Conservation (phyloP, 1,140 invertebrate species). For the Phenacoccus solenopsis region DNA sequence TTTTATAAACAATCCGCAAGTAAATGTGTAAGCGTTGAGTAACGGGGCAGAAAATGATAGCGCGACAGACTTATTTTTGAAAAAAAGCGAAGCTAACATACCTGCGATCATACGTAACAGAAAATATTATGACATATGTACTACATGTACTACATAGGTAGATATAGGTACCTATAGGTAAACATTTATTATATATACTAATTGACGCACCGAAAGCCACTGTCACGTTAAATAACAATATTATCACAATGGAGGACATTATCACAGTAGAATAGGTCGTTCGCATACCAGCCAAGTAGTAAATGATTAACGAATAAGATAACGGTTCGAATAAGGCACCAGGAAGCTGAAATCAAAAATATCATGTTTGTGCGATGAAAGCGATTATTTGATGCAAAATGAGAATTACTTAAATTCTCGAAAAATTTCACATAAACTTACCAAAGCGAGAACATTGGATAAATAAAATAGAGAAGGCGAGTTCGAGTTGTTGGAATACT, state of each 20-base stretch:
- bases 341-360: conserved; percentile 4
- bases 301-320: not conserved
- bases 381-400: not conserved
- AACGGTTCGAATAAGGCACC: not conserved
- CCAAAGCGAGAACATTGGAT: conserved; percentile 58
- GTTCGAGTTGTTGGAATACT: conserved; percentile 64
- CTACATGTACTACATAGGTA: too few species aligned
- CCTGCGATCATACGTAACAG: not conserved
- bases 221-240: not conserved
- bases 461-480: conserved; percentile 57
- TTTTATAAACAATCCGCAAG: not conserved
- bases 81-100: not conserved
- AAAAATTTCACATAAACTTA: conserved; percentile 37
- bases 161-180: too few species aligned
- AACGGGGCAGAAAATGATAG: not conserved
- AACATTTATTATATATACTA: too few species aligned
- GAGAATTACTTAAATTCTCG: not conserved
- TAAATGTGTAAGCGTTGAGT: not conserved
- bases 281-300: not conserved
- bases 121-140: too few species aligned
- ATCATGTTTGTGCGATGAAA: not conserved
- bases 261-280: not conserved
- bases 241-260: not conserved
- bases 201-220: not conserved
- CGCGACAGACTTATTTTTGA: not conserved